Conservation (phyloP, 2,113 vertebrate species). For the Herpetotheres cachinnans region DNA sequence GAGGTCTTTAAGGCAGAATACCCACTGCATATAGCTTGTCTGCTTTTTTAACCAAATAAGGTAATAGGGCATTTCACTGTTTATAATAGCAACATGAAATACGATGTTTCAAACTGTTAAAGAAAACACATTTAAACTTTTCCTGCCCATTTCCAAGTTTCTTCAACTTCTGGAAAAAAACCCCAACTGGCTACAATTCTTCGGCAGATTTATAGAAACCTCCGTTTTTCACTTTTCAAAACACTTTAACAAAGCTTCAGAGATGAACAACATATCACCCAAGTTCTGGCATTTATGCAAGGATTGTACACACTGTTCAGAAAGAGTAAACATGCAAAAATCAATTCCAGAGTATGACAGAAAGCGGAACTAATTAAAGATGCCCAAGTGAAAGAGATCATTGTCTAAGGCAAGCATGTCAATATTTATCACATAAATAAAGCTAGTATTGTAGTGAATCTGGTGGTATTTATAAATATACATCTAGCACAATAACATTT, state of each 20-base stretch:
- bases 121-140: constrained; percentile 44
- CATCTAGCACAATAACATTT: neutral
- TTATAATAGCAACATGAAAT: constrained; percentile 65
- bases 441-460: neutral
- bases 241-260: constrained; percentile 2
- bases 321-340: neutral
- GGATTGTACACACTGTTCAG: neutral
- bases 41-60: constrained; percentile 79
- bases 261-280: neutral
- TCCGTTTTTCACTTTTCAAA: constrained; percentile 8
- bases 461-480: neutral
- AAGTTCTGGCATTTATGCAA: neutral
- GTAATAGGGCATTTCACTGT: constrained; percentile 74
- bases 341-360: constrained; percentile 8
- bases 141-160: constrained; percentile 30
- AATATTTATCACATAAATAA: neutral
- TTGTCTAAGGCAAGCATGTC: neutral
- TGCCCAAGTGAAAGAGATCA: neutral
- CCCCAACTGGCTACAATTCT: neutral
- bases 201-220: constrained; percentile 57
- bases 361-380: constrained; percentile 34
- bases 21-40: constrained; percentile 43
- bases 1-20: constrained; percentile 51
- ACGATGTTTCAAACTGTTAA: constrained; percentile 53
- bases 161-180: neutral